Evolutionary conservation across 1,140 invertebrate genomes (phyloP), one percentile per base, ranked within the genome.

Genomic region (Mylabris phalerata): DNA sequence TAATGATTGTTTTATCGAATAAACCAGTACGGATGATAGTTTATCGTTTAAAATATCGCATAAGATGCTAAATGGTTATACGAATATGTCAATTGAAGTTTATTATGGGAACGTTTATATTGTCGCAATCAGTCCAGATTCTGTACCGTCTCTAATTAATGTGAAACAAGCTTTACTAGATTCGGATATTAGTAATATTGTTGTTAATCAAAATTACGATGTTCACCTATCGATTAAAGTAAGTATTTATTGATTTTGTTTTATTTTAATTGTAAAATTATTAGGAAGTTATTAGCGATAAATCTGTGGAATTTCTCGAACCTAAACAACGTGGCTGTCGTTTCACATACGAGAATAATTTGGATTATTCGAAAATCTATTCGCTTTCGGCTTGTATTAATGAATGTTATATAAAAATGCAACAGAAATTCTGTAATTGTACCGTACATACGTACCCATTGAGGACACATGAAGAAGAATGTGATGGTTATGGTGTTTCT

Each of bases 291-390:
- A 46, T 46, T 26, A 54, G 42, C 4, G 51, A 54, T 10, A 32
- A 54, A 45, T 26, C 13, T 27, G 46, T 46, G 9, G n/a, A 39
- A 26, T 40, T 48, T 9, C 46, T 56, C 24, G 48, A 42, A 13
- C 25, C 47, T 9, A 40, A 39, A 41, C 25, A 56, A 11, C 42
- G 54, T 19, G 54, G 54, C 4, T 56, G 54, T 27, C 10, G 54
- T 47, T 56, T 56, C 40, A 41, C 46, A 11, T 13, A 56, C 10
- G 54, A 56, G 40, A 48, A 56, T 48, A 48, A 48, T 41, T 48
- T 56, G 32, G 27, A 45, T 24, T 25, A 48, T 41, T 27, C 45
- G 43, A 48, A 48, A 39, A 9, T 48, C 5, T 56, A 48, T 25
- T 42, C 43, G 6, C 38, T 32, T 26, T 41, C 54, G 25, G 38